A percentile compares a stretch with the other conserved stretches of the same genome.
phyloP scores from a whole-genome alignment of 2,113 vertebrate species.

The Larimichthys crocea region DNA sequence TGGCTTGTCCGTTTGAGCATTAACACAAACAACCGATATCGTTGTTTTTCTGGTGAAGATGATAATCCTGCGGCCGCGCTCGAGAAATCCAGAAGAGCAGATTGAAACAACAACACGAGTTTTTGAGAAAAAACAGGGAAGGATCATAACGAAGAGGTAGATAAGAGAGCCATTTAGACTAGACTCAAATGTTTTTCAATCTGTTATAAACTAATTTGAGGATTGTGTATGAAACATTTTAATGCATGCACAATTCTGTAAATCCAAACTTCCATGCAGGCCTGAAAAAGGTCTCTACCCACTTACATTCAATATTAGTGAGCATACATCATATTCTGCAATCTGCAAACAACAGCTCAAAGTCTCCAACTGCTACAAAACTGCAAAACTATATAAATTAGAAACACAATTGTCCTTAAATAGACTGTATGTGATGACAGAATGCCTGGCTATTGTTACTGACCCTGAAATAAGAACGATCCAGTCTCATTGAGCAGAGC shows the following conservation, averaged over 20 bases:
- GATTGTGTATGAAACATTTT: background rate
- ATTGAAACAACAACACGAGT: background rate
- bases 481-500: background rate
- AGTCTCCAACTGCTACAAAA: background rate
- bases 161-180: background rate
- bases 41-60: background rate
- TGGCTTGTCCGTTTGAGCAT: background rate
- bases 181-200: background rate
- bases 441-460: conserved; percentile 3
- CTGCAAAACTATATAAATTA: background rate
- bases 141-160: background rate
- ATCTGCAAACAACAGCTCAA: background rate
- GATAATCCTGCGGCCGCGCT: background rate
- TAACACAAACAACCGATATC: background rate
- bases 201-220: background rate
- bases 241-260: background rate
- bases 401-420: background rate
- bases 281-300: background rate
- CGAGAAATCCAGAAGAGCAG: background rate
- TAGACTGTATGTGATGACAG: background rate
- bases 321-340: conserved; percentile 1
- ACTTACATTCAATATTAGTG: background rate
- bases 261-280: background rate
- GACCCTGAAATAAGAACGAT: conserved; percentile 7
- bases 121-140: too few species aligned